Base-by-base conservation (phyloP, 2,888 invertebrate genomes). In the Pristionchus japonicus region DNA sequence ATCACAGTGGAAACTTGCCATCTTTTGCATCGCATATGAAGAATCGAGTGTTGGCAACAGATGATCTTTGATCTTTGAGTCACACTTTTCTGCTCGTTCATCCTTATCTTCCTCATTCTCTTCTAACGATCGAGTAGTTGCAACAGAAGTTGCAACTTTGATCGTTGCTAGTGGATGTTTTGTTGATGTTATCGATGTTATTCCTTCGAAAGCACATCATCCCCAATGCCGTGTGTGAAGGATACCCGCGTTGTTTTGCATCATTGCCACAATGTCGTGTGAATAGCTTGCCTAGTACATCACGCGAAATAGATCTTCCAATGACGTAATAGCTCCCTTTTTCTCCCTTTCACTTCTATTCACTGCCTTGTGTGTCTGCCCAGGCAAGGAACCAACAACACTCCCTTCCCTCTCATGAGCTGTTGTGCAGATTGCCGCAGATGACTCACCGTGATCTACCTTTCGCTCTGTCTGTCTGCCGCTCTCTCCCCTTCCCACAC, bases 401-500 rank as follows among this genome's bases (percentile, higher is more conserved):
- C n/a, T n/a, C 34, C 34, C 40, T 43, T 80, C 80, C n/a, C 49
- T 49, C 49, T 34, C 82, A 27, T 40, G 20, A 80, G 40, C 20
- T 82, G 70, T 74, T 40, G 20, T 74, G 40, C 70, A 9, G 13
- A 40, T 11, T 74, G 40, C 15, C 23, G 52, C 9, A 9, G 34
- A 34, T 61, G 61, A 84, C 23, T 61, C 37, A 52, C 34, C 82
- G 13, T 52, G 52, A 52, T 82, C 82, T 52, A 52, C 84, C 84
- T 61, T 64, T 15, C 82, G 23, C 80, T 80, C 80, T 80, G 31
- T 27, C 37, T 84, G 40, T 64, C 85, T 85, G 9, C 11, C 57
- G 40, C 9, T 9, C 87, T 37, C 74, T 27, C 87, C 23, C 37
- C 13, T 6, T 77, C 17, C 34, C 52, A 3, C 37, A 34, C 87